Conservation (phyloP, 2,113 vertebrate genomes). For the Regulus satrapa region DNA sequence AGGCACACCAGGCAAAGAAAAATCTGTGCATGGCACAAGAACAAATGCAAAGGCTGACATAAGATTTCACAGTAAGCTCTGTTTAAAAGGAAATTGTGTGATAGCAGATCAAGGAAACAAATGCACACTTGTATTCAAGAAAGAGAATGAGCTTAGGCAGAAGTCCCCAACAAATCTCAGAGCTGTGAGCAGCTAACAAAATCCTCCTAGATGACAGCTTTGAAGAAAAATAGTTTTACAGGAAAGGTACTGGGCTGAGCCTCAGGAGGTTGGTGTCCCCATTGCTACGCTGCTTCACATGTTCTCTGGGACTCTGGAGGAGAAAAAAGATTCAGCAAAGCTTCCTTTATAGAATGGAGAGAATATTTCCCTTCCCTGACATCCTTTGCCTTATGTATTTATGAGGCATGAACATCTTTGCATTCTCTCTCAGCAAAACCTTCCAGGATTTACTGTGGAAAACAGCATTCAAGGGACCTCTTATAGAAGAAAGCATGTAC, state of each 20-base stretch:
- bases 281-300: background rate
- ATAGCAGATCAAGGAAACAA: slow-evolving; percentile 54
- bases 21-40: background rate
- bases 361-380: background rate
- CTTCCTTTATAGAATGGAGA: background rate
- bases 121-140: background rate
- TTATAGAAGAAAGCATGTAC: background rate
- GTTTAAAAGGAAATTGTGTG: slow-evolving; percentile 6
- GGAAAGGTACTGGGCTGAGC: background rate
- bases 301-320: background rate
- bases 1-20: background rate
- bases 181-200: slow-evolving; percentile 12
- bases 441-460: background rate
- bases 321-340: background rate
- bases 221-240: slow-evolving; percentile 21
- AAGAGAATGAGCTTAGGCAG: slow-evolving; percentile 12
- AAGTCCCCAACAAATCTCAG: slow-evolving; percentile 16
- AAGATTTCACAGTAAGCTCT: background rate
- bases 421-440: background rate
- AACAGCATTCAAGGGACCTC: slow-evolving; percentile 9
- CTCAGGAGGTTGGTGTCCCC: slow-evolving; percentile 12
- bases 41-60: slow-evolving; percentile 19
- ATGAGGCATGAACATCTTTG: background rate
- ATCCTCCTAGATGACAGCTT: slow-evolving; percentile 12
- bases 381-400: background rate